These are phyloP conservation scores for Zaprionus inermis DNA, from an alignment of 1,140 invertebrate genomes.

Conservation along the genomic window DNA sequence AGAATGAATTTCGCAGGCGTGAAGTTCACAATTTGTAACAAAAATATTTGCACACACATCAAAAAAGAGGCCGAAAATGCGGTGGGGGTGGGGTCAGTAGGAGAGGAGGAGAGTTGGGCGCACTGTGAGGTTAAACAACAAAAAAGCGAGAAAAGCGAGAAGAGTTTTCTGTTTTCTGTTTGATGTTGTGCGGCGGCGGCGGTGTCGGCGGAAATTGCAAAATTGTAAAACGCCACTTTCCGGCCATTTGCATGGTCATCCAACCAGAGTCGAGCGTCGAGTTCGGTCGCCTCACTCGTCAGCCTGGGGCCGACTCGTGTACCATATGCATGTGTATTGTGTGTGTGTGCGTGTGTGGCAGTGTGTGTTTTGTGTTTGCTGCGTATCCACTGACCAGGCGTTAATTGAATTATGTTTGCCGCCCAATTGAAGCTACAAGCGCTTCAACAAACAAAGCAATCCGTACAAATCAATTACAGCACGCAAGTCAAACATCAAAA, in stretches of 20 bases:
- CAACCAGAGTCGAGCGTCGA: slow-evolving; percentile 13
- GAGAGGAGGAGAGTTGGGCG: too few relatives aligned
- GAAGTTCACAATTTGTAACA: slow-evolving; percentile 46
- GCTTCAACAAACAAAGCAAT: slow-evolving; percentile 39
- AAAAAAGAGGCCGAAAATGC: slow-evolving; percentile 33
- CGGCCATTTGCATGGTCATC: slow-evolving; percentile 61
- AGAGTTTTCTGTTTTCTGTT: slow-evolving; percentile 69
- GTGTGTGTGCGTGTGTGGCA: slow-evolving; percentile 24
- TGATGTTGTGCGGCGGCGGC: slow-evolving; percentile 71
- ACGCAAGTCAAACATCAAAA: slow-evolving; percentile 20
- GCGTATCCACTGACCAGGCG: slow-evolving; percentile 61
- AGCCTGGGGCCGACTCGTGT: slow-evolving; percentile 2
- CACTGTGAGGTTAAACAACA: slow-evolving; percentile 6
- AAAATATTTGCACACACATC: slow-evolving; percentile 72
- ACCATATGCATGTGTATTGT: slow-evolving; percentile 15
- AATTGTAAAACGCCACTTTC: slow-evolving; percentile 78
- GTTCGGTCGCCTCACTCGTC: slow-evolving; percentile 24
- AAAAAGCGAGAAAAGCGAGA: slow-evolving; percentile 14
- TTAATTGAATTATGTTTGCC: slow-evolving; percentile 82
- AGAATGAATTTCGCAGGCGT: slow-evolving; percentile 29
- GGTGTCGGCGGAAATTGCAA: slow-evolving; percentile 71
- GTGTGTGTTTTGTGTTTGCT: slow-evolving; percentile 34
- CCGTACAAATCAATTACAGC: slow-evolving; percentile 23
- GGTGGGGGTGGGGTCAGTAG: too few relatives aligned
- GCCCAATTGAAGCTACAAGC: slow-evolving; percentile 64